A percentile compares a stretch with the other conserved stretches of the same genome.
phyloP scores from a whole-genome alignment of 1,140 invertebrate genomes.

The Ericerus pela region DNA sequence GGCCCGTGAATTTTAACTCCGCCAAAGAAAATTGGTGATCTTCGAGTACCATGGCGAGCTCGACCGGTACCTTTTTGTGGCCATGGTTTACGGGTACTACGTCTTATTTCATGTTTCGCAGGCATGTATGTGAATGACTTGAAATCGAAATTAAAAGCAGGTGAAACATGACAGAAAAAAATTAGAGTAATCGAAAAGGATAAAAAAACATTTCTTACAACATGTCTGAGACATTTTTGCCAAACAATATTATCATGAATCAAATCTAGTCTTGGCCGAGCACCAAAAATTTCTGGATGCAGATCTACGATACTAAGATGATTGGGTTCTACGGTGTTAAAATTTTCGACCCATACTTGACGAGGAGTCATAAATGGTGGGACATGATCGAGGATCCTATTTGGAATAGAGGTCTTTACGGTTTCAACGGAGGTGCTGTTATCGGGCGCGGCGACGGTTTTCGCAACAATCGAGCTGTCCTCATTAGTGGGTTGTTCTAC shows the following conservation, averaged over 20 bases:
- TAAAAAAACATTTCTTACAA: constrained; percentile 52
- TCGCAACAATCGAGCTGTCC: no score
- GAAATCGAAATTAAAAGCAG: no score
- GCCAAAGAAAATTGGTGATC: constrained; percentile 60
- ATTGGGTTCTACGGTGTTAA: constrained; percentile 59
- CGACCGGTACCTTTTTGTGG: constrained; percentile 79
- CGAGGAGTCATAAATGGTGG: constrained; percentile 26
- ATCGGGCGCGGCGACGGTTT: no score
- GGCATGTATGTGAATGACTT: constrained; percentile 55
- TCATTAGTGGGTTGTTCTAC: no score
- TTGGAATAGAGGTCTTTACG: neutral
- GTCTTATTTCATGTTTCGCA: constrained; percentile 64
- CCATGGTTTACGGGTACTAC: constrained; percentile 84
- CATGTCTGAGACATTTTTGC: constrained; percentile 70
- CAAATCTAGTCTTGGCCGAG: constrained; percentile 71
- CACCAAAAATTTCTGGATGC: constrained; percentile 74
- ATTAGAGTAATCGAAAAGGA: no score
- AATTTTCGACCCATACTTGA: constrained; percentile 84
- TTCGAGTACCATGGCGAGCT: constrained; percentile 78
- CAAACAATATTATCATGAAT: constrained; percentile 75
- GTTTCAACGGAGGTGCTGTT: no score
- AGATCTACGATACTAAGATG: constrained; percentile 73
- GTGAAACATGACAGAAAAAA: no score
- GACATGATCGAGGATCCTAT: neutral
- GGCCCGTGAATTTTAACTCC: constrained; percentile 81